Evolutionary conservation across 2,113 vertebrate genomes (phyloP).

Genomic region (Tychaedon coryphoeus): DNA sequence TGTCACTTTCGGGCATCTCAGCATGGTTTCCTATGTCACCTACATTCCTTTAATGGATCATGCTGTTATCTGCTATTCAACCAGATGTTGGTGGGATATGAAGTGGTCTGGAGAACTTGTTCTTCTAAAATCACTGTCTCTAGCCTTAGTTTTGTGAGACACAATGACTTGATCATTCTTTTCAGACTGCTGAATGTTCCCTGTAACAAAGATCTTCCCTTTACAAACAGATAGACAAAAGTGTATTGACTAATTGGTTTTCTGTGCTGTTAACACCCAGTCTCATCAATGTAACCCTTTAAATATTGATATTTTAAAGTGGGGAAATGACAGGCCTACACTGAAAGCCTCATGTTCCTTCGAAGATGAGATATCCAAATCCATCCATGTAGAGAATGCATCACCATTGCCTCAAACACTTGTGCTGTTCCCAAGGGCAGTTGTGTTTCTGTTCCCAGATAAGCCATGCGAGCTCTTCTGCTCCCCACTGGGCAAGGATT

Average conservation of each 20-base stretch:
- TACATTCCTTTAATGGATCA: neutral
- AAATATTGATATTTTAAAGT: neutral
- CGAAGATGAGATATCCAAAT: neutral
- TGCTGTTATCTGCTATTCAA: neutral
- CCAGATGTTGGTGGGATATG: neutral
- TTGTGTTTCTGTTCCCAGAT: conserved; percentile 73
- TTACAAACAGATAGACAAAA: neutral
- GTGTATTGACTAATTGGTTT: neutral
- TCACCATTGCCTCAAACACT: neutral
- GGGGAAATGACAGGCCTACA: neutral
- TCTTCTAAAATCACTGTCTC: neutral
- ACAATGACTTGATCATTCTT: neutral
- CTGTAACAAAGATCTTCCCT: neutral
- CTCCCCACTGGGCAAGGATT: conserved; percentile 84
- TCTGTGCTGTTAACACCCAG: neutral
- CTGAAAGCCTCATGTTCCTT: neutral
- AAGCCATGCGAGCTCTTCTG: conserved; percentile 92
- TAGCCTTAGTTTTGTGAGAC: neutral
- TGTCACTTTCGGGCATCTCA: neutral
- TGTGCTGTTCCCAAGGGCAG: neutral
- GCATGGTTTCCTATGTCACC: neutral
- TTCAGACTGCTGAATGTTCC: neutral
- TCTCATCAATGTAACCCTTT: neutral
- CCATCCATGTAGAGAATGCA: neutral
- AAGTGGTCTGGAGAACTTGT: neutral